Evolutionary conservation across 2,888 invertebrate genomes (phyloP).

Genomic region (Cantharis flavilabris): DNA sequence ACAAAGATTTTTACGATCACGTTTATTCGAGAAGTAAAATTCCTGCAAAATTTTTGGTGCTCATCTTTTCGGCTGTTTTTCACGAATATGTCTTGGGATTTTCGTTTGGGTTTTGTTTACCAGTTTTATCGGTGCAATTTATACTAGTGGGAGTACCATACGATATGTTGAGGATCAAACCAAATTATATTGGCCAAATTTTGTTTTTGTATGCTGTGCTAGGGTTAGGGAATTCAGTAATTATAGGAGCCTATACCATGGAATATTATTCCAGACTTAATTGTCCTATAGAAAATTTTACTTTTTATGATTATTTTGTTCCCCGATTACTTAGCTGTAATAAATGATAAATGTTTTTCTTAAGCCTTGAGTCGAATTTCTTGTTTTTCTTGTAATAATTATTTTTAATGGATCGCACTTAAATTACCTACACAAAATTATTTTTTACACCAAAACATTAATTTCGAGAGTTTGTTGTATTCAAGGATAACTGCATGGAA

Average conservation of each 20-base stretch:
- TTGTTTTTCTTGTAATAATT: too few relatives aligned
- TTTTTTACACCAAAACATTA: too few relatives aligned
- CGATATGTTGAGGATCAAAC: constrained; percentile 59
- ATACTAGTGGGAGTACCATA: constrained; percentile 69
- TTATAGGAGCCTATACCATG: constrained; percentile 80
- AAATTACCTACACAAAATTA: too few relatives aligned
- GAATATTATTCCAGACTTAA: too few relatives aligned
- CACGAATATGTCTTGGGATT: constrained; percentile 86
- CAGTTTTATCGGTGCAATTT: constrained; percentile 80
- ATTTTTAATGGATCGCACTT: too few relatives aligned
- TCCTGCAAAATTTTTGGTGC: constrained; percentile 67
- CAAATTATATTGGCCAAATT: constrained; percentile 69
- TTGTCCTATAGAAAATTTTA: too few relatives aligned
- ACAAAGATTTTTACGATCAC: constrained; percentile 67
- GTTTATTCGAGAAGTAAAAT: constrained; percentile 55
- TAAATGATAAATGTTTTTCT: too few relatives aligned
- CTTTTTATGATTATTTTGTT: too few relatives aligned
- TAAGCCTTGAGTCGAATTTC: too few relatives aligned
- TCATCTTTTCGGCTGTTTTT: constrained; percentile 80
- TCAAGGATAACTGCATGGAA: not conserved
- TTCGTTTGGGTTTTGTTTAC: constrained; percentile 85
- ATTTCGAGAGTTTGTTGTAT: not conserved
- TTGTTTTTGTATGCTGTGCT: constrained; percentile 83
- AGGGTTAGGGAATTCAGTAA: constrained; percentile 74
- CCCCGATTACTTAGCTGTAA: too few relatives aligned